Evolutionary conservation across 2,113 vertebrate genomes (phyloP).

Genomic region (Pachycephala philippinensis): DNA sequence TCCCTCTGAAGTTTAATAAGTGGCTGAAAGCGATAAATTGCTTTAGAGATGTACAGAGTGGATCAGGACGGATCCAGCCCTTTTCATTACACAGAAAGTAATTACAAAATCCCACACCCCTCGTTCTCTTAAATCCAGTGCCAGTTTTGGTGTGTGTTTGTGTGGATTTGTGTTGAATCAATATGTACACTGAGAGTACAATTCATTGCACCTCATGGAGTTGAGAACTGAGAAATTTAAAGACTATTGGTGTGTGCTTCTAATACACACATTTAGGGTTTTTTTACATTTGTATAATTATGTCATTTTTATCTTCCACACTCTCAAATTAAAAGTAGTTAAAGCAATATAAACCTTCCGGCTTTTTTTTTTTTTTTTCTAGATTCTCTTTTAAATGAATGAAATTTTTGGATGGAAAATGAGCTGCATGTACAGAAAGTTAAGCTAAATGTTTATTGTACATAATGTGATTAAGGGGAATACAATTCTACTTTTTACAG

Average conservation of each 20-base stretch:
- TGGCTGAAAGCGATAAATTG: not conserved
- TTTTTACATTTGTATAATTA: not conserved
- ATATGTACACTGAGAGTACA: not conserved
- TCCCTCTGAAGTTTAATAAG: not conserved
- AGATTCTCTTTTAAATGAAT: not conserved
- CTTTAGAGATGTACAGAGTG: not conserved
- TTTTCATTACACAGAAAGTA: not conserved
- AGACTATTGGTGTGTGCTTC: not conserved
- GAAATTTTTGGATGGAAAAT: not conserved
- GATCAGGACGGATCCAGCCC: not conserved
- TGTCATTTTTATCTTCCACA: not conserved
- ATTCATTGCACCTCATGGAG: not conserved
- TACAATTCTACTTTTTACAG: not conserved
- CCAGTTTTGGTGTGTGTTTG: not conserved
- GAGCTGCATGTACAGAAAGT: not conserved
- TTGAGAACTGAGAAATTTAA: not conserved
- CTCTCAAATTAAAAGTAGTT: not conserved
- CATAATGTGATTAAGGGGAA: not conserved
- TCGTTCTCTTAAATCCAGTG: not conserved
- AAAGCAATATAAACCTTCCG: not conserved
- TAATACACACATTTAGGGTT: fast-evolving
- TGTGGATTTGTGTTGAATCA: not conserved
- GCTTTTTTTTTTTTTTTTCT: not conserved
- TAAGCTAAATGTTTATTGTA: not conserved
- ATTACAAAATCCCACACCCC: not conserved